These are phyloP conservation scores for Drosophila mimetica DNA, from an alignment of 2,888 invertebrate species.

Conservation along the genomic window DNA sequence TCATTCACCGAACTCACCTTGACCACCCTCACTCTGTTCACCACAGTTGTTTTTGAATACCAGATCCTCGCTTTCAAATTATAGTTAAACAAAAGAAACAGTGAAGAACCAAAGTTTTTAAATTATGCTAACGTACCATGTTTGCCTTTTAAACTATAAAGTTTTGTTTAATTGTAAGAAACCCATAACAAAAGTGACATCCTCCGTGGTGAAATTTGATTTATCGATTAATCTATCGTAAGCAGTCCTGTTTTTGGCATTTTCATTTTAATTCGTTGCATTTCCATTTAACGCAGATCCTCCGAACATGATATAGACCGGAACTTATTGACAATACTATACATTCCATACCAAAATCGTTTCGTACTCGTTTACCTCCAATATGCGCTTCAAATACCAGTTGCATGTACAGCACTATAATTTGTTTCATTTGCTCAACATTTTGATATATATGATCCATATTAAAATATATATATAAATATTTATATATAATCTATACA, in stretches of 20 bases:
- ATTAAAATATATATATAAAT: conserved; percentile 18
- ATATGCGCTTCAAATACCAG: conserved; percentile 56
- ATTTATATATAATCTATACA: conserved; percentile 36
- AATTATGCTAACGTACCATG: not conserved
- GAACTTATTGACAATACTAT: conserved; percentile 7
- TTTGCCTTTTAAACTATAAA: too few species aligned
- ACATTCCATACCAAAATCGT: conserved; percentile 40
- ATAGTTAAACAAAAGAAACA: not conserved
- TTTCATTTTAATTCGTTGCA: conserved; percentile 12
- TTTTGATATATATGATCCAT: conserved; percentile 28
- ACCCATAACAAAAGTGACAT: not conserved
- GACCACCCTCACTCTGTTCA: conserved; percentile 26
- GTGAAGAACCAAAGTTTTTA: not conserved
- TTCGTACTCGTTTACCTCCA: conserved; percentile 47
- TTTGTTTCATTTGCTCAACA: conserved; percentile 52
- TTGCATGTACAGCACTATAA: conserved; percentile 69
- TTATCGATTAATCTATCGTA: not conserved
- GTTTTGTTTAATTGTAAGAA: not conserved
- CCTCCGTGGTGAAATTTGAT: not conserved
- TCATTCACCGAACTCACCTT: conserved; percentile 38
- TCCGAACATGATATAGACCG: conserved; percentile 6
- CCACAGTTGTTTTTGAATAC: conserved; percentile 24
- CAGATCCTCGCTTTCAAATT: conserved; percentile 5
- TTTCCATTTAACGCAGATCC: conserved; percentile 20
- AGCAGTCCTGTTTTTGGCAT: not conserved